Evolutionary conservation across 1,140 invertebrate genomes (phyloP).

Genomic region (Babylonia areolata): DNA sequence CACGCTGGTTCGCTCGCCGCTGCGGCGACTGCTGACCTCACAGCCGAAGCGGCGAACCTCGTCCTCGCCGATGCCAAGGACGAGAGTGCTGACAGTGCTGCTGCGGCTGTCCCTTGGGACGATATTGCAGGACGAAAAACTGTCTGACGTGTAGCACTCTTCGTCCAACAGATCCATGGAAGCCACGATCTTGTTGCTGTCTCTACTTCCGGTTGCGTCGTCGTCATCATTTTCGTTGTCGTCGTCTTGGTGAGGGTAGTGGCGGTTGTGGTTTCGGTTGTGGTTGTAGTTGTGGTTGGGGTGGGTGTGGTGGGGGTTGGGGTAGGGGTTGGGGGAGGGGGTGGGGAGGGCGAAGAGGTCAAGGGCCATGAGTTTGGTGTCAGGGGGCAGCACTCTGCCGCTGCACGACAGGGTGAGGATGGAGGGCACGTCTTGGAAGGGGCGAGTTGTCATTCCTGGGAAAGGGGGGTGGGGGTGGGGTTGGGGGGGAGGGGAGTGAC

Average conservation of each 20-base stretch:
- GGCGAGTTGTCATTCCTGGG: slow-evolving; percentile 1
- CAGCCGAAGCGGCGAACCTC: slow-evolving; percentile 1
- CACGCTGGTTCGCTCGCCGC: neutral
- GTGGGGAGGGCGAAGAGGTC: neutral
- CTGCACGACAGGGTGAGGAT: slow-evolving; percentile 9
- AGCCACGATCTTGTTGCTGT: slow-evolving; percentile 10
- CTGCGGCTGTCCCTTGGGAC: neutral
- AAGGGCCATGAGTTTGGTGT: slow-evolving; percentile 26
- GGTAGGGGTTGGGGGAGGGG: neutral
- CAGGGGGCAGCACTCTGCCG: slow-evolving; percentile 8
- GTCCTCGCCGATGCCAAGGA: neutral
- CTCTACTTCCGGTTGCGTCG: neutral
- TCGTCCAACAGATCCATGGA: slow-evolving; percentile 12
- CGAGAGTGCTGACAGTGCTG: neutral
- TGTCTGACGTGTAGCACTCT: slow-evolving; percentile 29
- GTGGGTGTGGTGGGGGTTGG: neutral
- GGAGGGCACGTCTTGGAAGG: neutral
- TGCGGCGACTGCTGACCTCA: slow-evolving; percentile 17
- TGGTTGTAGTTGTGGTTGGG: neutral
- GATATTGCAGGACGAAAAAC: slow-evolving; percentile 28
- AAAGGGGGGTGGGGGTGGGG: neutral
- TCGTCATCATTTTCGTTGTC: neutral
- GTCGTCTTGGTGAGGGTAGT: neutral
- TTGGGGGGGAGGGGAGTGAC: neutral
- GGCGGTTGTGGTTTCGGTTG: neutral